A percentile compares a stretch with the other conserved stretches of the same genome.
Evolutionary conservation across 2,888 invertebrate genomes (phyloP).

Genomic region (Athalia cordata): DNA sequence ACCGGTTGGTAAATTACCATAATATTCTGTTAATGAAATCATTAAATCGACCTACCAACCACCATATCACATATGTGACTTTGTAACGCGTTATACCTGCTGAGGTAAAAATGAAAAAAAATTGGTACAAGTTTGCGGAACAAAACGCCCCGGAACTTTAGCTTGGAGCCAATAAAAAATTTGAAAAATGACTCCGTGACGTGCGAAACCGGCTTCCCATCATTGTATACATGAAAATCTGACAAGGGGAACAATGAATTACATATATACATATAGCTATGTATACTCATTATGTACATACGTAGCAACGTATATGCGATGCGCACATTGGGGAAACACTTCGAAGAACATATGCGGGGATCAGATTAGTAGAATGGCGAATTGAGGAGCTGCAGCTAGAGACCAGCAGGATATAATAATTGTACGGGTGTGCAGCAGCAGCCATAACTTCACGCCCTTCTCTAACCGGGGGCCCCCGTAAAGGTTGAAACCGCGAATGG

Average conservation of each 20-base stretch:
- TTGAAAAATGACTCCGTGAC: conserved; percentile 53
- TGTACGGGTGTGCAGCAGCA: too few relatives aligned
- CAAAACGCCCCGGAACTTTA: not conserved
- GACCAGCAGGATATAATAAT: too few relatives aligned
- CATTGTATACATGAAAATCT: not conserved
- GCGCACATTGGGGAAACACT: not conserved
- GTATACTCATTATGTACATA: not conserved
- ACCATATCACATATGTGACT: not conserved
- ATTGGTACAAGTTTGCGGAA: not conserved
- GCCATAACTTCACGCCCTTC: conserved; percentile 37
- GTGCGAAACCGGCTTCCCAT: conserved; percentile 47
- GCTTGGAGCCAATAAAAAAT: conserved; percentile 52
- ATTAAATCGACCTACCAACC: not conserved
- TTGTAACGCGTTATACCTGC: not conserved
- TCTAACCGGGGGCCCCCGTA: not conserved
- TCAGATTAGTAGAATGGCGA: conserved; percentile 9
- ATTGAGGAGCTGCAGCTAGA: not conserved
- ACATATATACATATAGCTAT: not conserved
- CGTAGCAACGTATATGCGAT: not conserved
- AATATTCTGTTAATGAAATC: conserved; percentile 14
- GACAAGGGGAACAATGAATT: too few relatives aligned
- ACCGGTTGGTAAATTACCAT: not conserved
- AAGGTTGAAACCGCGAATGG: conserved; percentile 20
- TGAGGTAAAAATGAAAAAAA: not conserved
- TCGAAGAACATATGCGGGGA: conserved; percentile 28